Percentiles rank a stretch among this genome's conserved stretches.
These are phyloP conservation scores for Heterochromis multidens DNA, from an alignment of 2,113 vertebrate genomes.

Conservation along the genomic window DNA sequence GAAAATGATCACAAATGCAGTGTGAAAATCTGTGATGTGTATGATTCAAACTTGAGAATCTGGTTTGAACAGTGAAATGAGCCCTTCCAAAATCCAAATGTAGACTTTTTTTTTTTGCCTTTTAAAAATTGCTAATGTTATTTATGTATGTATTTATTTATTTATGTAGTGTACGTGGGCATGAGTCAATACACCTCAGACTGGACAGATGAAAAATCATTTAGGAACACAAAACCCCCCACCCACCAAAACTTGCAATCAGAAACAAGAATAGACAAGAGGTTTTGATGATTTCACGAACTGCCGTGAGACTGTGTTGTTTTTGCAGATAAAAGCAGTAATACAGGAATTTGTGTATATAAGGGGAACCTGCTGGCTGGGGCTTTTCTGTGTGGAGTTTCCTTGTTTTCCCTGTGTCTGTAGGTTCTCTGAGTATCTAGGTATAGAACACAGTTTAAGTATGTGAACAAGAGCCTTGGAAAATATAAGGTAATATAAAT, in stretches of 20 bases:
- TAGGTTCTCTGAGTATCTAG: background rate
- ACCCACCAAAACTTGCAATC: background rate
- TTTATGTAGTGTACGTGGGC: background rate
- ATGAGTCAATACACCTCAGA: rapidly evolving
- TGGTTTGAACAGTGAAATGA: background rate
- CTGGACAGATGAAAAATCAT: background rate
- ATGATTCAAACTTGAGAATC: background rate
- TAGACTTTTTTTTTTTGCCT: no score
- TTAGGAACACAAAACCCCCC: background rate
- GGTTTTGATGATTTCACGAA: background rate
- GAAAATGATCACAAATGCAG: background rate
- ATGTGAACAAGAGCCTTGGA: background rate
- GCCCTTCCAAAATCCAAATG: background rate
- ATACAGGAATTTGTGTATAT: background rate
- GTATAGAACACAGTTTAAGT: background rate
- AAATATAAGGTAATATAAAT: background rate
- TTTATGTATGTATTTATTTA: background rate
- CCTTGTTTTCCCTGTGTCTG: background rate
- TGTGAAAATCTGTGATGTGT: background rate
- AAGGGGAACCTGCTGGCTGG: background rate
- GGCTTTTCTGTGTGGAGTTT: background rate
- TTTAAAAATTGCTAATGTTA: no score
- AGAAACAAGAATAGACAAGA: background rate
- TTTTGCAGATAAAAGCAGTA: background rate
- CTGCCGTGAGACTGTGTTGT: background rate